Conservation (phyloP, 2,797 vertebrate genomes). For the Limosa lapponica region DNA sequence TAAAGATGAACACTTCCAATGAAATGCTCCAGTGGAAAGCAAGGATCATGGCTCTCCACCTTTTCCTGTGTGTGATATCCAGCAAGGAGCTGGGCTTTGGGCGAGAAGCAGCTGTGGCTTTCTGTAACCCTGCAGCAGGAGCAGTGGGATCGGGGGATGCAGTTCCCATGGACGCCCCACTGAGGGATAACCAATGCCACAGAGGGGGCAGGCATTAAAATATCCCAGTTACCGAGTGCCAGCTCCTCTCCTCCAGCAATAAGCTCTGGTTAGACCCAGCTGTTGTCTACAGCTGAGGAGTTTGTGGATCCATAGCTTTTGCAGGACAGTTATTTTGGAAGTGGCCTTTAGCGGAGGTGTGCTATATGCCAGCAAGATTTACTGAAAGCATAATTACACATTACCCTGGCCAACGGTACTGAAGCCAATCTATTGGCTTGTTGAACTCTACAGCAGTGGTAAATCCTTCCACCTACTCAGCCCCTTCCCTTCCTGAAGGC, state of each 20-base stretch:
- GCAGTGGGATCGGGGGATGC: fast-evolving
- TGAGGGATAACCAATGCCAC: too few species aligned
- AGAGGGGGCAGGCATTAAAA: neutral
- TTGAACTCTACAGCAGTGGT: neutral
- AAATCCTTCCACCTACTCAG: neutral
- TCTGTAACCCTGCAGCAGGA: neutral
- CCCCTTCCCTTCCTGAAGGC: neutral
- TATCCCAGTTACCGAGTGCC: neutral
- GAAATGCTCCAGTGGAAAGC: neutral
- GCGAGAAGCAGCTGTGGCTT: neutral
- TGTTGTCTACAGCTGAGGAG: neutral
- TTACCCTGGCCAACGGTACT: neutral
- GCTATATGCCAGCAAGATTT: neutral
- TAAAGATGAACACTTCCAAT: neutral
- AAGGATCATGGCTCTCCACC: neutral
- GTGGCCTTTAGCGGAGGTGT: neutral
- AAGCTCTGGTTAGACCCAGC: fast-evolving
- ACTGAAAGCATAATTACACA: neutral
- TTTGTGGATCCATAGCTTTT: neutral
- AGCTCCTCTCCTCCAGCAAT: neutral
- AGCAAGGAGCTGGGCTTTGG: neutral
- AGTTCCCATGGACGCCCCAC: neutral
- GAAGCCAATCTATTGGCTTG: neutral
- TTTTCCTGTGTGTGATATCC: neutral
- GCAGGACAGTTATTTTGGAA: neutral